These are phyloP conservation scores for Ischnus inquisitorius DNA, from an alignment of 2,888 invertebrate genomes.

Conservation along the genomic window DNA sequence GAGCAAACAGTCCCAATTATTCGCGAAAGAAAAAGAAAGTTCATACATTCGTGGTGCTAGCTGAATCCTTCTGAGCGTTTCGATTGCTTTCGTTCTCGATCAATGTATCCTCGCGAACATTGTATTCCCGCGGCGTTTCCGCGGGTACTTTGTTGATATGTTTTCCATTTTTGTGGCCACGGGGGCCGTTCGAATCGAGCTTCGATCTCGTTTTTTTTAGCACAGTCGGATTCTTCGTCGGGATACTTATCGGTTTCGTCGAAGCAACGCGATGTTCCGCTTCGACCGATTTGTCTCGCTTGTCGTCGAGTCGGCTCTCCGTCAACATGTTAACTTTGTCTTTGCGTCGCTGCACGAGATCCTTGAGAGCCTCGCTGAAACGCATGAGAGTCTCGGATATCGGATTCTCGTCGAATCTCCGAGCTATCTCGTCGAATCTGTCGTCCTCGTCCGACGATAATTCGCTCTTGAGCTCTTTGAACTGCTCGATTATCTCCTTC, in stretches of 20 bases:
- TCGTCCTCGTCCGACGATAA: conserved; percentile 80
- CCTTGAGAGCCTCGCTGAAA: conserved; percentile 82
- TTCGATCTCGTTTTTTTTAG: conserved; percentile 77
- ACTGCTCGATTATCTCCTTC: conserved; percentile 82
- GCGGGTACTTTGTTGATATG: conserved; percentile 17
- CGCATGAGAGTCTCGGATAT: conserved; percentile 81
- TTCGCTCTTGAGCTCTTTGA: conserved; percentile 81
- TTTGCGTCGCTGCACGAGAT: conserved; percentile 79
- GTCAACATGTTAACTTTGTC: conserved; percentile 44
- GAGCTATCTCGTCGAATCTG: conserved; percentile 79
- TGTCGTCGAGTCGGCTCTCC: not conserved
- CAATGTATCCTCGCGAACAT: conserved; percentile 41
- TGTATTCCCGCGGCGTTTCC: conserved; percentile 43
- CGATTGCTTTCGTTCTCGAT: conserved; percentile 57
- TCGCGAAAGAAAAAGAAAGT: conserved; percentile 64
- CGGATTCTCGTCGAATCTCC: conserved; percentile 79
- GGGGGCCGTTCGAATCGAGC: conserved; percentile 81
- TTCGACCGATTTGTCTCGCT: conserved; percentile 66
- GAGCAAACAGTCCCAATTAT: conserved; percentile 18
- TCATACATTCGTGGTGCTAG: conserved; percentile 66
- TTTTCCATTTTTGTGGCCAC: conserved; percentile 80
- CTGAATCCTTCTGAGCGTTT: conserved; percentile 32
- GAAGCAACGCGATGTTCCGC: conserved; percentile 41
- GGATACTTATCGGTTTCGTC: conserved; percentile 44
- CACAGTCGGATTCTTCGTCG: conserved; percentile 10